These are phyloP conservation scores for Mnemiopsis leidyi DNA, from an alignment of 37 sponge, comb jelly and placozoan species.

Conservation along the genomic window DNA sequence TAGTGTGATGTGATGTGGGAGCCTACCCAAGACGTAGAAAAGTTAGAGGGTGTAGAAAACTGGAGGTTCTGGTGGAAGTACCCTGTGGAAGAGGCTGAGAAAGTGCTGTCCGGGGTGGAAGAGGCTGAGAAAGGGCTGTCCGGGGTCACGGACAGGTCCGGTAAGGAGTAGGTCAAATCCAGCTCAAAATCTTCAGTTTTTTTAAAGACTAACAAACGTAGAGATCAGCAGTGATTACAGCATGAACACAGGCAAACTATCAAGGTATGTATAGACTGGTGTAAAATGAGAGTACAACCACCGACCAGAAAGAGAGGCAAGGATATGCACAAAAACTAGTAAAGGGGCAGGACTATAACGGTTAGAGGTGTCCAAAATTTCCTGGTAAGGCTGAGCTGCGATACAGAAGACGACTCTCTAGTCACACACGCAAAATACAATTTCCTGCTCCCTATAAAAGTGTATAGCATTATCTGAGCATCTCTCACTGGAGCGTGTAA, in stretches of 20 bases:
- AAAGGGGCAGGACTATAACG: not conserved
- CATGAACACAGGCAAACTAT: no score
- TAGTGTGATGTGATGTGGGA: no score
- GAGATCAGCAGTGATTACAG: no score
- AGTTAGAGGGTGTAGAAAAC: not conserved
- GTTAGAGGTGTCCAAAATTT: not conserved
- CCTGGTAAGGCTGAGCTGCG: not conserved
- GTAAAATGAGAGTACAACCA: no score
- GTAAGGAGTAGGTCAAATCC: not conserved
- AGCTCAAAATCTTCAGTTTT: not conserved
- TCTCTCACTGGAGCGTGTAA: not conserved
- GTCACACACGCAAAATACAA: not conserved
- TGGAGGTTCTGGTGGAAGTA: not conserved
- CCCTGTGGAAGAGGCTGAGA: not conserved
- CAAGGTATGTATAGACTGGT: no score
- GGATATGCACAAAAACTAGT: not conserved
- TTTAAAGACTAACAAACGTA: no score
- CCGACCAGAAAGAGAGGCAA: not conserved
- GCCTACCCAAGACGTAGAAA: not conserved
- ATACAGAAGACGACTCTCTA: not conserved
- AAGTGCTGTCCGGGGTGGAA: not conserved
- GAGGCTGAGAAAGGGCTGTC: not conserved
- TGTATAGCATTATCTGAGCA: not conserved
- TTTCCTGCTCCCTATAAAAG: not conserved
- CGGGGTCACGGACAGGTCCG: not conserved